phyloP scores from a whole-genome alignment of 2,888 invertebrate species.

The Tiliacea citrago region DNA sequence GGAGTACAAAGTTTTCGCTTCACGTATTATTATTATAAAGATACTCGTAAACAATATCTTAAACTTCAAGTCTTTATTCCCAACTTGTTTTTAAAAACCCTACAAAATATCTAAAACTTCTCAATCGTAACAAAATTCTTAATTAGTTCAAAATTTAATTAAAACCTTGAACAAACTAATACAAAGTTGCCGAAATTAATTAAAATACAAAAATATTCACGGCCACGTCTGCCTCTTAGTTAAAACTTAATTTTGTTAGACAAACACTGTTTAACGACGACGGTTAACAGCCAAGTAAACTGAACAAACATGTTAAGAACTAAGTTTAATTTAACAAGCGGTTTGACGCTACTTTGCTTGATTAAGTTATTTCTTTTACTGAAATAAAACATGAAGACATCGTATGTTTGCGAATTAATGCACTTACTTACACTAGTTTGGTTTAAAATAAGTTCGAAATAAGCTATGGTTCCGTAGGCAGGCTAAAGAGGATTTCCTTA shows the following conservation, averaged over 20 bases:
- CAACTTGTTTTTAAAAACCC: not conserved
- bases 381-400: slow-evolving; percentile 4
- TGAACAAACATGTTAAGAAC: slow-evolving; percentile 41
- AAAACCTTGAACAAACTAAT: slow-evolving; percentile 26
- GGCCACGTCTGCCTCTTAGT: slow-evolving; percentile 42
- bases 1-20: too few species aligned
- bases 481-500: not conserved
- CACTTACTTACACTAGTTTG: not conserved
- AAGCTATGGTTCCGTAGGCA: slow-evolving; percentile 7
- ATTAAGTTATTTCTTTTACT: not conserved
- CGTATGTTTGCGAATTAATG: slow-evolving; percentile 2
- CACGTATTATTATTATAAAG: not conserved
- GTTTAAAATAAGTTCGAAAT: not conserved
- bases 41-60: not conserved
- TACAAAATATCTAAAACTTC: slow-evolving; percentile 22
- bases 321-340: slow-evolving; percentile 24
- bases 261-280: slow-evolving; percentile 41
- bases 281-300: slow-evolving; percentile 31
- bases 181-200: slow-evolving; percentile 49
- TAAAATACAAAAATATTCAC: slow-evolving; percentile 56
- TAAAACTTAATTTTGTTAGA: slow-evolving; percentile 58
- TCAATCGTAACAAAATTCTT: slow-evolving; percentile 37
- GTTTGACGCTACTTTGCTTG: slow-evolving; percentile 6
- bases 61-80: not conserved
- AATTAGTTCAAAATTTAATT: slow-evolving; percentile 51